These are phyloP conservation scores for Netelia virgata DNA, from an alignment of 2,888 invertebrate genomes.

Conservation along the genomic window DNA sequence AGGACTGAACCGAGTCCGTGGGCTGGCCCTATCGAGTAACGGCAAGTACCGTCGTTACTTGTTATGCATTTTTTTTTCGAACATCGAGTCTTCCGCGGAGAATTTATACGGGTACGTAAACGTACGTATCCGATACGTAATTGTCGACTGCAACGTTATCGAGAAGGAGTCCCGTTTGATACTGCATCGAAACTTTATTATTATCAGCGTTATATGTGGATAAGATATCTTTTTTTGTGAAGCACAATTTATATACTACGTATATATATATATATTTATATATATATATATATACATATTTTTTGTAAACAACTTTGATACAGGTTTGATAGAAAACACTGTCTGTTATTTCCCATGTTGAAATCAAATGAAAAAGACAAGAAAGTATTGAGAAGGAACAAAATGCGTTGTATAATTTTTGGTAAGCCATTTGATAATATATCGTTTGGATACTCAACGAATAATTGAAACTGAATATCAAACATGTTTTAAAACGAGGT, in stretches of 20 bases:
- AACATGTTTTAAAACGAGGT: constrained; percentile 39
- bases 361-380: not conserved
- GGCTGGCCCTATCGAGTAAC: constrained; percentile 44
- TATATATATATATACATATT: constrained; percentile 31
- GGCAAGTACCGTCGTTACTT: constrained; percentile 12
- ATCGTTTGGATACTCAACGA: not conserved
- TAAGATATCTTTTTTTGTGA: constrained; percentile 13
- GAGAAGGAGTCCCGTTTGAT: constrained; percentile 27
- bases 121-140: not conserved
- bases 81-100: constrained; percentile 38
- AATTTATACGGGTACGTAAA: not conserved
- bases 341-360: not conserved
- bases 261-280: constrained; percentile 3
- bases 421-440: constrained; percentile 1
- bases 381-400: not conserved
- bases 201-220: constrained; percentile 21
- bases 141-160: not conserved
- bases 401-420: constrained; percentile 21
- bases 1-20: not conserved
- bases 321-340: constrained; percentile 24
- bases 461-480: constrained; percentile 17
- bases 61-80: constrained; percentile 30
- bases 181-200: constrained; percentile 25
- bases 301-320: constrained; percentile 62
- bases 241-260: constrained; percentile 17